Evolutionary conservation across 2,113 vertebrate species (phyloP).

Genomic region (Atrichornis clamosus): DNA sequence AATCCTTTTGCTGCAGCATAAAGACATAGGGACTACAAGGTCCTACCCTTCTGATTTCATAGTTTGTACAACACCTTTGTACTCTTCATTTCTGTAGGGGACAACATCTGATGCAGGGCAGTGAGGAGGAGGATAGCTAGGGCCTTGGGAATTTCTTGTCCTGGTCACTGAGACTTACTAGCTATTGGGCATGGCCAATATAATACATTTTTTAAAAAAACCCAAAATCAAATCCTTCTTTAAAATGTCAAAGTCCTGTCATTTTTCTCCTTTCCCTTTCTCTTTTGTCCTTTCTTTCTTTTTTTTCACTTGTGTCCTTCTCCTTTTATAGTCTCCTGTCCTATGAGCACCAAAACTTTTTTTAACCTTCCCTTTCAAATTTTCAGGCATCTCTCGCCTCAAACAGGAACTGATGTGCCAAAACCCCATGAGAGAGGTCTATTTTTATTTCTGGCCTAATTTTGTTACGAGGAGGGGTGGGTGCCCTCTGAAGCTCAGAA

Average conservation of each 20-base stretch:
- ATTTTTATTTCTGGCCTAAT: conserved; percentile 32
- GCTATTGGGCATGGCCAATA: neutral
- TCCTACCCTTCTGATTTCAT: neutral
- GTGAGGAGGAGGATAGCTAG: neutral
- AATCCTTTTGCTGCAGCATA: neutral
- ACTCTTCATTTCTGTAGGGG: neutral
- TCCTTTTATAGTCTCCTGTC: neutral
- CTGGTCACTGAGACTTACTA: neutral
- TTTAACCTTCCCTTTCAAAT: conserved; percentile 14
- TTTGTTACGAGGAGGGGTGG: neutral
- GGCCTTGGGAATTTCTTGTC: neutral
- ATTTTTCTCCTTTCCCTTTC: neutral
- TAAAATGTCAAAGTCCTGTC: neutral
- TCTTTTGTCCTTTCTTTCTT: neutral
- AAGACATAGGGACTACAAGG: neutral
- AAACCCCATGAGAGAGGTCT: conserved; percentile 12
- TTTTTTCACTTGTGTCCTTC: neutral
- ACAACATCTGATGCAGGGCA: neutral
- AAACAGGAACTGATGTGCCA: neutral
- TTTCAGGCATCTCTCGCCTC: neutral
- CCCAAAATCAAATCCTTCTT: neutral
- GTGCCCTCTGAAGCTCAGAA: neutral
- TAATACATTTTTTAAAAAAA: neutral
- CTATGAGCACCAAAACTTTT: neutral
- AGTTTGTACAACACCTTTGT: neutral